These are phyloP conservation scores for Ahaetulla prasina DNA, from an alignment of 2,113 vertebrate genomes.

Conservation along the genomic window DNA sequence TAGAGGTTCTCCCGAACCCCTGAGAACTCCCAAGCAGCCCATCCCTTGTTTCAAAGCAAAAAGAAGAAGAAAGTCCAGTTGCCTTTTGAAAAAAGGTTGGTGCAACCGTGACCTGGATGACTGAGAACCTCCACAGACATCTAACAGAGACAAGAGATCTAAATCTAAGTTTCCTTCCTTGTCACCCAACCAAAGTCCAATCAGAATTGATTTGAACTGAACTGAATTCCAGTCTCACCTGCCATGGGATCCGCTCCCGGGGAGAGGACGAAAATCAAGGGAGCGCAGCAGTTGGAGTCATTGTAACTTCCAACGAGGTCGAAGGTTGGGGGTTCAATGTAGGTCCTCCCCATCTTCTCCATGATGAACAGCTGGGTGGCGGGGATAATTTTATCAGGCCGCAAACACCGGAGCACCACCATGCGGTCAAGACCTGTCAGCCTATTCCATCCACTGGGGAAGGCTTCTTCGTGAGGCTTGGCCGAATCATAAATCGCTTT, in stretches of 20 bases:
- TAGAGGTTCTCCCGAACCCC: too few species aligned
- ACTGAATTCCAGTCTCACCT: constrained; percentile 70
- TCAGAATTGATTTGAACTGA: neutral
- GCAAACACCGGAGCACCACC: constrained; percentile 82
- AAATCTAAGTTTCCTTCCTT: neutral
- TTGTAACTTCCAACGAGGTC: constrained; percentile 84
- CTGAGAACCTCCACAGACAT: too few species aligned
- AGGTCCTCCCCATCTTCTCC: constrained; percentile 78
- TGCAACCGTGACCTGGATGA: too few species aligned
- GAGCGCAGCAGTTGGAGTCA: constrained; percentile 85
- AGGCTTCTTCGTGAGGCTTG: constrained; percentile 74
- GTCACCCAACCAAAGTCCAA: neutral
- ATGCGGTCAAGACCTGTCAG: constrained; percentile 74
- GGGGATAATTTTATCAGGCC: constrained; percentile 87
- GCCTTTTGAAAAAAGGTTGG: too few species aligned
- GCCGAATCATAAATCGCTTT: constrained; percentile 83
- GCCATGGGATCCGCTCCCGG: constrained; percentile 90
- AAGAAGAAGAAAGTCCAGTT: too few species aligned
- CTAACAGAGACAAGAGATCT: too few species aligned
- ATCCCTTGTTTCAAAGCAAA: too few species aligned
- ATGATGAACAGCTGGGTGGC: constrained; percentile 81
- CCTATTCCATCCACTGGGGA: constrained; percentile 74
- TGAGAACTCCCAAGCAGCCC: too few species aligned
- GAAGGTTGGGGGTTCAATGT: constrained; percentile 86
- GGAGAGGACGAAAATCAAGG: constrained; percentile 88